A percentile compares a stretch with the other conserved stretches of the same genome.
Evolutionary conservation across 2,888 invertebrate species (phyloP).

Genomic region (Darwinula stevensoni): DNA sequence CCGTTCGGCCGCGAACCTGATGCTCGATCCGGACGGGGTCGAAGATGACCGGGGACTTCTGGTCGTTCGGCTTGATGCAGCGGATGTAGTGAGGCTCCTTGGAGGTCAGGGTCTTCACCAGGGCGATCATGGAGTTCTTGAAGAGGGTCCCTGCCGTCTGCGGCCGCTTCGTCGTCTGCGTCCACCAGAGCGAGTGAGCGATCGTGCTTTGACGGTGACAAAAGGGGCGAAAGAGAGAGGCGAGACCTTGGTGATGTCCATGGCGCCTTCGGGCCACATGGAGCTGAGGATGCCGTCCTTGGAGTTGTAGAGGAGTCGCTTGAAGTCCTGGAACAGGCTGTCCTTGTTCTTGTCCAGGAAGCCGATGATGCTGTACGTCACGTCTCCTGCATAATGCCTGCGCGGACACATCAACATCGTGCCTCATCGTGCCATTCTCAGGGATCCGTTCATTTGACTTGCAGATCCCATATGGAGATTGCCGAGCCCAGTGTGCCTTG

Average conservation of each 20-base stretch:
- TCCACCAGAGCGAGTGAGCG: too few relatives aligned
- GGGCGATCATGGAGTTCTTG: conserved; percentile 70
- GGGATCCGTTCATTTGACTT: conserved; percentile 13
- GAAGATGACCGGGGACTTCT: conserved; percentile 57
- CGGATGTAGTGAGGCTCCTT: conserved; percentile 93
- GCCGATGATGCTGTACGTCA: conserved; percentile 58
- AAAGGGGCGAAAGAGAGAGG: too few relatives aligned
- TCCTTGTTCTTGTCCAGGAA: conserved; percentile 96
- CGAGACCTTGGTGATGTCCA: conserved; percentile 47
- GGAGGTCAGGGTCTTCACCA: conserved; percentile 56
- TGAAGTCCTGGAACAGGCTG: conserved; percentile 85
- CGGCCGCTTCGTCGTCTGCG: conserved; percentile 71
- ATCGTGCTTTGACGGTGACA: too few relatives aligned
- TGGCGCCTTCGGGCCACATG: conserved; percentile 94
- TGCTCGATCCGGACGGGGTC: conserved; percentile 39
- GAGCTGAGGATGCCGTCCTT: conserved; percentile 36
- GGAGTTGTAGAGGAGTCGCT: conserved; percentile 61
- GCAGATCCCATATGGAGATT: background rate
- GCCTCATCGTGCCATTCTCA: conserved; percentile 20
- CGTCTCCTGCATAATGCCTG: conserved; percentile 89
- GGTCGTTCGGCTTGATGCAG: conserved; percentile 87
- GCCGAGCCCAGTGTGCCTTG: background rate
- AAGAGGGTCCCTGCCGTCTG: conserved; percentile 77
- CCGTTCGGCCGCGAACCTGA: too few relatives aligned
- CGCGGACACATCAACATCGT: conserved; percentile 17